A percentile compares a stretch with the other conserved stretches of the same genome.
phyloP scores from a whole-genome alignment of 2,888 invertebrate genomes.

The Timandra comae region DNA sequence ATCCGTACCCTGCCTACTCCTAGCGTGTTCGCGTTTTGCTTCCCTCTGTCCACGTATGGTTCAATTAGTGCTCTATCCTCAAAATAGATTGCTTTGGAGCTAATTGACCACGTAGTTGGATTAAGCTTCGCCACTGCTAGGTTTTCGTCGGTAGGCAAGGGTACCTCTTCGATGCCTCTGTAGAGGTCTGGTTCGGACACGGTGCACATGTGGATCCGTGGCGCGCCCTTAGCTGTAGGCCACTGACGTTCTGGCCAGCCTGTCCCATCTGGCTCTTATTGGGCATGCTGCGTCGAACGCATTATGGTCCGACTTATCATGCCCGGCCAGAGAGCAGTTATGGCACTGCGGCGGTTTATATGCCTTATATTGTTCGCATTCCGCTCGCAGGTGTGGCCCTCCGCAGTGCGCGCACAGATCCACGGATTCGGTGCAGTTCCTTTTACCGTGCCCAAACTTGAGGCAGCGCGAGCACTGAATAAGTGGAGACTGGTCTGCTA shows the following conservation, averaged over 20 bases:
- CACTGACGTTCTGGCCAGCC: background rate
- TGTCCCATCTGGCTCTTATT: no score
- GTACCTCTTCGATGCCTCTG: background rate
- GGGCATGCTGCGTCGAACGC: no score
- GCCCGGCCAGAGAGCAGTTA: constrained; percentile 1
- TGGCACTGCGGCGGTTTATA: background rate
- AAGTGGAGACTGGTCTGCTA: background rate
- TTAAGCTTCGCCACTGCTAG: no score
- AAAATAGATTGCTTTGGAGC: no score
- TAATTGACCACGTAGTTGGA: no score
- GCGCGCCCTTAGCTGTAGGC: background rate
- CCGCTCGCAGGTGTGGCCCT: constrained; percentile 5
- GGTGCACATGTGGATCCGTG: background rate
- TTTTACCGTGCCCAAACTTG: background rate
- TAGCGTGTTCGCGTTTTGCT: no score
- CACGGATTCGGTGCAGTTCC: background rate
- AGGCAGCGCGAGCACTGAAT: no score
- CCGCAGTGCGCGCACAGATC: constrained; percentile 9
- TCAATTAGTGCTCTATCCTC: no score
- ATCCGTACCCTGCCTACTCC: no score
- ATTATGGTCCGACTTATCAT: no score
- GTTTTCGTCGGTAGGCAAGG: no score
- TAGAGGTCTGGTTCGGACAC: background rate
- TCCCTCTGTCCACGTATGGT: no score
- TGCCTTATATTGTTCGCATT: constrained; percentile 3